Base-by-base conservation (phyloP, 2,113 vertebrate species). In the Rhineura floridana region DNA sequence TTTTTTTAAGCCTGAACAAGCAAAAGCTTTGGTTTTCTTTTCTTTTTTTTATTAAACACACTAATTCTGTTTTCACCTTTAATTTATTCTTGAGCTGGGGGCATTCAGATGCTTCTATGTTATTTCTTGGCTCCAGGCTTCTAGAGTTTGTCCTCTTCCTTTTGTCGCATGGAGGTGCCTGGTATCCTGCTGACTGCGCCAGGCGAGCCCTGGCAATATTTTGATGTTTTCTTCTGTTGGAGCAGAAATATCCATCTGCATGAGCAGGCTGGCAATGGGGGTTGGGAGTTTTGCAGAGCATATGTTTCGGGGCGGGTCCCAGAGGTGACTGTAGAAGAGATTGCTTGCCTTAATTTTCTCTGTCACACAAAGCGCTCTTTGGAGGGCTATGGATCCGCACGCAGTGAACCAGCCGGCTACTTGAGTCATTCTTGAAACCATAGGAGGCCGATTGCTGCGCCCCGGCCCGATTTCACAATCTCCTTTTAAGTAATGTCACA, bases 181-280 rank as follows among this genome's bases (percentile, higher is more conserved):
- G 39, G 36, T 28, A 12, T 21, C 17, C 15, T 6, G 50, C 70
- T 3, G 28, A 33, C 5, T 33, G 70, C 9, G 6, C 52, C 84
- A 85, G 70, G 50, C 39, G 50, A n/a, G 23, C 28, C 67, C 25
- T 76, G 72, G n/a, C 70, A 85, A 63, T 85, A 85, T 85, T 85
- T 76, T 46, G 50, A 76, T 85, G 36, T 46, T 63, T 75, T 46
- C 25, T 30, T 11, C 3, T 11, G 30, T 13, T 21, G 0, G 28
- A 23, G 84, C 6, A 52, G 55, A 46, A 85, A 85, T 76, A 42
- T 63, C 84, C 70, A 76, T 85, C 84, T 84, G 83, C 12, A 48
- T 21, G 83, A 84, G 69, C 83, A 84, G 83, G 42, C 59, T 75
- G 69, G 48, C 83, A 30, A 52, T 30, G 48, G 11, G 15, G 69